Percentiles rank a stretch among this genome's conserved stretches.
phyloP scores from a whole-genome alignment of 2,113 vertebrate species.

The Cacatua alba region DNA sequence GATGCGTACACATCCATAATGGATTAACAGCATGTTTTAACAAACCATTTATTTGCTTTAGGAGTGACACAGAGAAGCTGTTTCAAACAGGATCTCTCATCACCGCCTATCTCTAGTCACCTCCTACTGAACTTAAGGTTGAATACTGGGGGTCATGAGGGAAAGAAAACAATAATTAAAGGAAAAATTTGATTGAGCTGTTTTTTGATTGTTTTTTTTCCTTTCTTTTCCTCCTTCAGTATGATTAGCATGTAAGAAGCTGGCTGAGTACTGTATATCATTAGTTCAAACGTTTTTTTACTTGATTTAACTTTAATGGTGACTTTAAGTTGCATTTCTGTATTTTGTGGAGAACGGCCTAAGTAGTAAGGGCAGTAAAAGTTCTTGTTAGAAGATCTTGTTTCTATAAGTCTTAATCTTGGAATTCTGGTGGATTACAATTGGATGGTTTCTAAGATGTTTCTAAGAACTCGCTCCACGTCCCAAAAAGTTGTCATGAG shows the following conservation, averaged over 20 bases:
- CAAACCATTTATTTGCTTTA: conserved; percentile 58
- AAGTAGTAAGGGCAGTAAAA: conserved; percentile 38
- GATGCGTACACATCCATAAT: conserved; percentile 56
- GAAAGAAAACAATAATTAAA: conserved; percentile 85
- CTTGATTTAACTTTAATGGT: conserved; percentile 61
- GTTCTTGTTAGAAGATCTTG: background rate
- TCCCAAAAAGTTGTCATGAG: conserved; percentile 59
- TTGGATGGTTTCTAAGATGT: background rate
- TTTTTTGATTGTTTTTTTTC: background rate
- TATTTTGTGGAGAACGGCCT: conserved; percentile 37
- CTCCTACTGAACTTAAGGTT: conserved; percentile 81
- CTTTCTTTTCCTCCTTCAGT: conserved; percentile 44
- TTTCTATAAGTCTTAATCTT: conserved; percentile 51
- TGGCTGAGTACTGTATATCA: conserved; percentile 45
- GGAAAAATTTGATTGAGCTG: conserved; percentile 75
- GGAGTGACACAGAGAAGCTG: conserved; percentile 71
- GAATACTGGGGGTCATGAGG: conserved; percentile 76
- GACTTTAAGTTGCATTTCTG: conserved; percentile 53
- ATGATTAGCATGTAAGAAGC: conserved; percentile 64
- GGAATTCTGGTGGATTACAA: conserved; percentile 9
- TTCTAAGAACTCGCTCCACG: background rate
- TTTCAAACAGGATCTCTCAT: conserved; percentile 80
- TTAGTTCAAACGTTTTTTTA: conserved; percentile 65
- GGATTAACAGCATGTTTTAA: conserved; percentile 67
- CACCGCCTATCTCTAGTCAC: conserved; percentile 77